phyloP scores from a whole-genome alignment of 2,797 vertebrate species.

The Philypnodon macrostomus region DNA sequence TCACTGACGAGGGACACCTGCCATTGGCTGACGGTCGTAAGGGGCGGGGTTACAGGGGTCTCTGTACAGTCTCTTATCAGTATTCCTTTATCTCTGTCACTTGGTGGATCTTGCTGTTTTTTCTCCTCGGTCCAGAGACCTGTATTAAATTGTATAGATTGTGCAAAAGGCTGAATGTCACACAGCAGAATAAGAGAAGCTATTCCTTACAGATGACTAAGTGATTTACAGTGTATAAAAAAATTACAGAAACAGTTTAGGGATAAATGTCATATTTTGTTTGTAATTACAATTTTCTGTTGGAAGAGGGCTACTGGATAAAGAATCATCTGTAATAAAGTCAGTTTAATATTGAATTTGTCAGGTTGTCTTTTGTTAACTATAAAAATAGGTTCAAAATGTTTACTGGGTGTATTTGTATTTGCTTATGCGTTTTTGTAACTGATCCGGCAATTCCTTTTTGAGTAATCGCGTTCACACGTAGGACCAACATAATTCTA shows the following conservation, averaged over 20 bases:
- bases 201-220: conserved; percentile 78
- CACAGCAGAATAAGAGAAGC: conserved; percentile 71
- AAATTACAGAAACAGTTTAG: conserved; percentile 76
- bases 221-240: conserved; percentile 77
- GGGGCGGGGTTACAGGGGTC: conserved; percentile 57
- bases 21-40: conserved; percentile 44
- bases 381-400: no score
- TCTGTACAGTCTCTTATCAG: conserved; percentile 94
- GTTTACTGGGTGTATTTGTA: no score
- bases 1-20: conserved; percentile 31
- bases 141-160: conserved; percentile 99
- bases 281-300: conserved; percentile 98
- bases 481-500: no score
- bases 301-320: conserved; percentile 96
- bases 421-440: no score
- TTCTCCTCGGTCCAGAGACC: conserved; percentile 86
- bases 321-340: conserved; percentile 99
- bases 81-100: conserved; percentile 83
- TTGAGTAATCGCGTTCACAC: no score
- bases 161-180: conserved; percentile 89
- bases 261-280: conserved; percentile 98
- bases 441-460: no score
- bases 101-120: conserved; percentile 71
- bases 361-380: background rate
- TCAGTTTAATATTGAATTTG: conserved; percentile 94